These are phyloP conservation scores for Masticophis lateralis DNA, from an alignment of 2,797 vertebrate species.

Conservation along the genomic window DNA sequence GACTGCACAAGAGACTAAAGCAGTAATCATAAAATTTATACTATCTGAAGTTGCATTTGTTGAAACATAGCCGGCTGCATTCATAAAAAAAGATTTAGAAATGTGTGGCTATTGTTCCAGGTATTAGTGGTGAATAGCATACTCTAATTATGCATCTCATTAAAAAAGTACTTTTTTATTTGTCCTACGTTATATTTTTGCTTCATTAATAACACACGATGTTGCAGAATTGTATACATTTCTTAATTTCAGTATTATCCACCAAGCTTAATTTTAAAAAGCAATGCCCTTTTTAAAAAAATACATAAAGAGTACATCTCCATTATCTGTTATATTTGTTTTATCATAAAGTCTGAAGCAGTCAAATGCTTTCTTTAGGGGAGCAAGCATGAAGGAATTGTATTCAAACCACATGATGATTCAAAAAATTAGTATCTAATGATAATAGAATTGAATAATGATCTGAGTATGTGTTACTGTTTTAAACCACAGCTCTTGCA, in stretches of 20 bases:
- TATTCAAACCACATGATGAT: neutral
- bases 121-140: neutral
- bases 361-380: neutral
- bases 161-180: neutral
- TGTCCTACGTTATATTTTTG: neutral
- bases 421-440: neutral
- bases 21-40: neutral
- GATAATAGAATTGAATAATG: neutral
- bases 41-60: neutral
- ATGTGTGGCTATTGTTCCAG: neutral
- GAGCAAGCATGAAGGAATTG: neutral
- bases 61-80: neutral
- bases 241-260: neutral
- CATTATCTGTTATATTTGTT: neutral
- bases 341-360: neutral
- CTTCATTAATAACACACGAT: neutral
- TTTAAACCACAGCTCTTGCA: conserved; percentile 15
- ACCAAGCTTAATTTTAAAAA: neutral
- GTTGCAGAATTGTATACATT: neutral
- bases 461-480: neutral
- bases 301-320: neutral
- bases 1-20: neutral
- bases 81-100: neutral
- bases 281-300: neutral
- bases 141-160: neutral